Base-by-base conservation (phyloP, 2,797 vertebrate genomes). In the Helarctos malayanus region DNA sequence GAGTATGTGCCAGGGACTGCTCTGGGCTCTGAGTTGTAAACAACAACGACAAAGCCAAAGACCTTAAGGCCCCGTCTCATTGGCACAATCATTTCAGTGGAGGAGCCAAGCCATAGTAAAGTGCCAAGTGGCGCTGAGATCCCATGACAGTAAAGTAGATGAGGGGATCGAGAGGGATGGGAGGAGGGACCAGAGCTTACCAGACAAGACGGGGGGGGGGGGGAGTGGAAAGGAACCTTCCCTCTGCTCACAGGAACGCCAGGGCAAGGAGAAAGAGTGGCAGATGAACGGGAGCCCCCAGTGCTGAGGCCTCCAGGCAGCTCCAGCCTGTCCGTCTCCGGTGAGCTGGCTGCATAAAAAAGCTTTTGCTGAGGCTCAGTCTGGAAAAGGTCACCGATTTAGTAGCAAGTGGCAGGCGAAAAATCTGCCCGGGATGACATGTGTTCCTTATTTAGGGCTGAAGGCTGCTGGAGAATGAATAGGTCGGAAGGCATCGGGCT, bases 341-440 rank as follows among this genome's bases (percentile, higher is more conserved):
- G 87, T 27, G 92, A 83, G 68, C 3, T 9, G 63, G 27, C 11
- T 35, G 35, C 23, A n/a, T 0, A 27, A 1, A 86, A 71, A 56
- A 27, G 65, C 23, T 79, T 52, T 2, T 94, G 91, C 88, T 16
- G 27, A 68, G 29, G 78, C 38, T 57, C 3, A 0, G 85, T 32
- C 38, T 80, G 71, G 95, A 97, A 97, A 97, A 97, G 73, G 59
- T 97, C 97, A 91, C 88, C 5, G 54, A 89, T 73, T 96, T 94
- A 79, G 19, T 19, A 29, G 27, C 2, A n/a, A 1, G 2, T 56
- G 45, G 57, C 78, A 32, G 41, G 79, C 94, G 9, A 75, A 75
- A 98, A 91, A 68, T 35, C 63, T 90, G 65, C 23, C 69, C 56
- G 87, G 35, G 86, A 38, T 96, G 96, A 96, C 92, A 57, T 91